Conservation (phyloP, 2,888 invertebrate genomes). For the Drosophila prolongata region DNA sequence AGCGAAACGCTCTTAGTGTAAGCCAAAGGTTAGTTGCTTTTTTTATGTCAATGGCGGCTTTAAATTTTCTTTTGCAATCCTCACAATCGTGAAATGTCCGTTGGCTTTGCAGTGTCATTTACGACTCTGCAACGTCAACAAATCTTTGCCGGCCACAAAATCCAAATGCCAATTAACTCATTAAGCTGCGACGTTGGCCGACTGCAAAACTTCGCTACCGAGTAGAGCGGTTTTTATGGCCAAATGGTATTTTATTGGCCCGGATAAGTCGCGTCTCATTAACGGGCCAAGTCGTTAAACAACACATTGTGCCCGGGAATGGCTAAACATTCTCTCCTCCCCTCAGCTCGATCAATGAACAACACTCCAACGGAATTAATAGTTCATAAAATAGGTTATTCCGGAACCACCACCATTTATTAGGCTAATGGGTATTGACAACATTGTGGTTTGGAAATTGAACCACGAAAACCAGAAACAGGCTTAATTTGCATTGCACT, state of each 20-base stretch:
- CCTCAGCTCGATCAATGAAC: conserved; percentile 8
- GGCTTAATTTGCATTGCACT: not conserved
- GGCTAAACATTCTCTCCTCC: conserved; percentile 45
- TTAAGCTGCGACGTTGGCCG: conserved; percentile 48
- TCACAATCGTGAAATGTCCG: not conserved
- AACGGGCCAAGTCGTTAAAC: conserved; percentile 76
- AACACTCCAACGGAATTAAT: conserved; percentile 35
- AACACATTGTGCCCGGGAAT: conserved; percentile 57
- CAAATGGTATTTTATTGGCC: conserved; percentile 69
- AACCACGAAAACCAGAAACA: not conserved
- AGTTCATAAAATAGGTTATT: conserved; percentile 63
- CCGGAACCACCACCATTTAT: conserved; percentile 42
- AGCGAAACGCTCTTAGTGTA: conserved; percentile 23
- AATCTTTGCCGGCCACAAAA: conserved; percentile 71
- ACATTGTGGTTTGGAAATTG: conserved; percentile 14
- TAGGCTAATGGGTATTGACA: conserved; percentile 57
- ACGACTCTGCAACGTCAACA: conserved; percentile 66
- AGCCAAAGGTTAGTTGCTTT: conserved; percentile 22
- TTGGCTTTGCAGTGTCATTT: conserved; percentile 43
- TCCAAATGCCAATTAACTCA: conserved; percentile 77
- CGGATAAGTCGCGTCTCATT: conserved; percentile 67
- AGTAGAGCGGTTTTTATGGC: conserved; percentile 58
- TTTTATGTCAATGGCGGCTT: conserved; percentile 32
- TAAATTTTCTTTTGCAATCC: conserved; percentile 27
- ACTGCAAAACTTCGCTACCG: conserved; percentile 39